These are phyloP conservation scores for Monochamus alternatus DNA, from an alignment of 2,888 invertebrate genomes.

Conservation along the genomic window DNA sequence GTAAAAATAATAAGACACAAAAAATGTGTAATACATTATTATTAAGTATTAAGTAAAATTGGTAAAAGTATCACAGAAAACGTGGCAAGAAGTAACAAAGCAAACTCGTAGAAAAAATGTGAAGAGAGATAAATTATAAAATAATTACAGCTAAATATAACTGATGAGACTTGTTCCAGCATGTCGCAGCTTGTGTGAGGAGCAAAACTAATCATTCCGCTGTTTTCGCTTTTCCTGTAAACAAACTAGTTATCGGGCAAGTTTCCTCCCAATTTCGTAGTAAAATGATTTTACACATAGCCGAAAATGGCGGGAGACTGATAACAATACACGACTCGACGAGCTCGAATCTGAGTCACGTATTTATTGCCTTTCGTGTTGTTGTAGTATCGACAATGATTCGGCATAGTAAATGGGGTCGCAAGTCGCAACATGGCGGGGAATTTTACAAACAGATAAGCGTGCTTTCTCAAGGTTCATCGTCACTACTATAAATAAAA, in stretches of 20 bases:
- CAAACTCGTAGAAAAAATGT: no score
- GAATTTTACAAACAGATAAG: constrained; percentile 24
- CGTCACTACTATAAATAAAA: constrained; percentile 31
- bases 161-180: not conserved
- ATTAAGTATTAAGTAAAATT: no score
- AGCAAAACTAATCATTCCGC: not conserved
- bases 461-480: constrained; percentile 28
- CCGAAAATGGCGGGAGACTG: not conserved
- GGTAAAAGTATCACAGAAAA: no score
- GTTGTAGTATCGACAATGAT: constrained; percentile 24
- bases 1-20: no score
- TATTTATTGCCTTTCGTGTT: not conserved
- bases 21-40: no score
- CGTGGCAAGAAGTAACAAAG: no score
- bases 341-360: constrained; percentile 18
- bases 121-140: no score
- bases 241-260: constrained; percentile 17
- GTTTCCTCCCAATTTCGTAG: constrained; percentile 15
- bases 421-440: constrained; percentile 14
- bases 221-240: constrained; percentile 23
- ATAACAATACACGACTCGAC: constrained; percentile 13
- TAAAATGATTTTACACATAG: constrained; percentile 17
- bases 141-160: no score
- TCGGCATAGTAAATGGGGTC: constrained; percentile 11
- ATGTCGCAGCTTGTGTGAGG: not conserved